Base-by-base conservation (phyloP, 2,888 invertebrate species). In the Dendrolimus houi region DNA sequence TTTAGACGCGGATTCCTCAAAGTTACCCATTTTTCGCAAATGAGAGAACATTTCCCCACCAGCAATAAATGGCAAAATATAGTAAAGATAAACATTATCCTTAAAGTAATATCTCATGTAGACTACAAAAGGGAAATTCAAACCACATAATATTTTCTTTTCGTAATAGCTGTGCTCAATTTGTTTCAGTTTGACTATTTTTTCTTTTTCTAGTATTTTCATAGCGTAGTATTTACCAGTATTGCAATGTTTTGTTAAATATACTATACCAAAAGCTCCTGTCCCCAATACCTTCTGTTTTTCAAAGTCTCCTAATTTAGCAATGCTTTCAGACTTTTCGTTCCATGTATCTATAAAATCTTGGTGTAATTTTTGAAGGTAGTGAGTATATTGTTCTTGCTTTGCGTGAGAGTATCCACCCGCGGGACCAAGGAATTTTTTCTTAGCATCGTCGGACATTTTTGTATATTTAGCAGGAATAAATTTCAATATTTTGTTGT, bases 191-290 rank as follows among this genome's bases (percentile, higher is more conserved):
- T 96, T 96, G 1, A 98, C 93, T 47, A 99, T 92, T 85, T 95
- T 95, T 59, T 93, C 93, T 82, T 98, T 98, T 73, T 96, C 95
- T 70, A 98, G 87, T 69, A 96, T 93, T 89, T 99, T 98, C 92
- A 98, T 96, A 9, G 98, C 98, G 77, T 93, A 96, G 74, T 92
- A 95, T 65, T 91, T 91, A 8, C 92, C 91, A 0, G 85, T 85
- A 0, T 75, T 68, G 67, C 92, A 92, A 68, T 96, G 93, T 77
- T 91, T 93, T 12, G 92, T 91, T 3, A 96, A 82, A 75, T 95
- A 94, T 1, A 98, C 98, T 52, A 95, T 91, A 12, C 98, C 98
- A 81, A 98, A 99, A 0, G 97, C 96, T 3, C 98, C 98, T 0
- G 95, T 94, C 0, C 98, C 98, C 55, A 98, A 83, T 0, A 96